Base-by-base conservation (phyloP, 2,113 vertebrate genomes). In the Perca fluviatilis region DNA sequence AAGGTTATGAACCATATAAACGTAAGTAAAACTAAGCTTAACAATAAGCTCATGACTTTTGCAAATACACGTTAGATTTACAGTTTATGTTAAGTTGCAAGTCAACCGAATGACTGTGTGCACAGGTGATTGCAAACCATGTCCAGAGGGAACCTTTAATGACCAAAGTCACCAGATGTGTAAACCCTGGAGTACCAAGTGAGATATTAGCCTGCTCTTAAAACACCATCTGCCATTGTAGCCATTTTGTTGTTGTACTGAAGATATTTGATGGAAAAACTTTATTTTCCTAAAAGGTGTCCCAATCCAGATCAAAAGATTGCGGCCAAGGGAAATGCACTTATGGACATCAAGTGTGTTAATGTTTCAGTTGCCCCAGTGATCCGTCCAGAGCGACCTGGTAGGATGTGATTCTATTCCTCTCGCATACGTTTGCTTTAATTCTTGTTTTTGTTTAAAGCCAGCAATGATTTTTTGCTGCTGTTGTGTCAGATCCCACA, bases 91-190 rank as follows among this genome's bases (percentile, higher is more conserved):
- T 61, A 36, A 30, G 7, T n/a, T 2, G 3, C 2, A 58, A 14
- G 7, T 71, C 0, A 74, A 15, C 49, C 36, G 36, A 43, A 7
- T 75, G 21, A 40, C 0, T 73, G 2, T 83, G 9, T 84, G 10
- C 36, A 21, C 89, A 96, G 95, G 91, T 46, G 64, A 47, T 3
- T 96, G 95, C 80, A 85, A 25, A 56, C 33, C 74, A 9, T 96
- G 95, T 77, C 91, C 92, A 18, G 0, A 83, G 0, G 93, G 93
- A 86, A 94, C 83, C n/a, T 96, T 93, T 87, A 96, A 93, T 11
- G 82, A 95, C 67, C 27, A 92, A 77, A 80, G n/a, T 7, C 88
- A 95, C 46, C 82, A 89, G 56, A 80, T 11, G 69, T 96, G 95
- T 63, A 93, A 87, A 89, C 83, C 92, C 10, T 91, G 91, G 92